Evolutionary conservation across 2,113 vertebrate genomes (phyloP).

Genomic region (Vimba vimba): DNA sequence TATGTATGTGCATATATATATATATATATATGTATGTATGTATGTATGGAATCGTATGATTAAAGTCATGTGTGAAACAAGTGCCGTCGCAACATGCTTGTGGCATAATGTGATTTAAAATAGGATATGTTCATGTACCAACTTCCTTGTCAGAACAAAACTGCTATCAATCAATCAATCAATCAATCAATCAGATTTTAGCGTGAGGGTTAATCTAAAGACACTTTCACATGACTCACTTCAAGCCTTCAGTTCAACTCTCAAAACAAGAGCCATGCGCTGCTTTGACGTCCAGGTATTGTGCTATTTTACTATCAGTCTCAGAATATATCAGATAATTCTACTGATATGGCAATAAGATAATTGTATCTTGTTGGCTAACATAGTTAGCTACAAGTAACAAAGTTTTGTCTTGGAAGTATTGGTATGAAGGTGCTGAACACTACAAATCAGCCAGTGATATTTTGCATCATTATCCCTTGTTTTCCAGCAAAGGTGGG

Average conservation of each 20-base stretch:
- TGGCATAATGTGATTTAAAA: constrained; percentile 1
- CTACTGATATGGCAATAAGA: neutral
- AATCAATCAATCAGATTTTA: constrained; percentile 1
- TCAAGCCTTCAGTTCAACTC: neutral
- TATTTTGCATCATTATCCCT: neutral
- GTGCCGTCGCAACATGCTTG: neutral
- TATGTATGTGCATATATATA: neutral
- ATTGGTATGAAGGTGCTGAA: neutral
- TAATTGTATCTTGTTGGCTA: neutral
- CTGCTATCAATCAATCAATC: neutral
- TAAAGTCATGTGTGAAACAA: neutral
- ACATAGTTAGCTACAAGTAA: neutral
- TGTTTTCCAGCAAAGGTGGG: too few species aligned
- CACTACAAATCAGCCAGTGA: neutral
- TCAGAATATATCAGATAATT: neutral
- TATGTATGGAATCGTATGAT: neutral
- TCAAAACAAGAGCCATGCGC: neutral
- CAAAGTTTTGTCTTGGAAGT: neutral
- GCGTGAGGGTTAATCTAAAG: neutral
- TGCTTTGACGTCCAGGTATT: neutral
- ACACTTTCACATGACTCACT: neutral
- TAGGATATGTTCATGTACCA: neutral
- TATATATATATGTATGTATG: neutral
- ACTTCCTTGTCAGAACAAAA: neutral
- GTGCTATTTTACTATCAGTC: neutral